Percentiles rank a stretch among this genome's conserved stretches.
These are phyloP conservation scores for Caenorhabditis afra DNA, from an alignment of 2,888 invertebrate species.

Conservation along the genomic window DNA sequence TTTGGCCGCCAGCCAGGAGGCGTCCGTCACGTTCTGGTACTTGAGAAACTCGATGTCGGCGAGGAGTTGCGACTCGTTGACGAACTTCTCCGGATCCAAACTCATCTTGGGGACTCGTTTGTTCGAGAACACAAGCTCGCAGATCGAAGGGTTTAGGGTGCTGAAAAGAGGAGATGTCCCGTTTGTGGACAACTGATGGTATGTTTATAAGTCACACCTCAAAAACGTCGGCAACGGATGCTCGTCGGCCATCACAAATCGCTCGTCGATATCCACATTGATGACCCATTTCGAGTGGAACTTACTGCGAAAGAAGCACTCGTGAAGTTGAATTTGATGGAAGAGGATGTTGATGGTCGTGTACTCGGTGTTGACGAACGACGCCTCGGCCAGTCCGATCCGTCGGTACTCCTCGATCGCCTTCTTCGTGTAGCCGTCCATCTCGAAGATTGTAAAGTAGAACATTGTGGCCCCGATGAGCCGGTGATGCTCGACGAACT, in stretches of 20 bases:
- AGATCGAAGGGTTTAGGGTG: not conserved
- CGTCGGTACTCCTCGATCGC: slow-evolving; percentile 1
- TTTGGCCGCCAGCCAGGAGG: not conserved
- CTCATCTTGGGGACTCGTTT: slow-evolving; percentile 8
- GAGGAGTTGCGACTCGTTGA: not conserved
- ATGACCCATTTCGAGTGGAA: slow-evolving; percentile 34
- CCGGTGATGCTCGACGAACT: slow-evolving; percentile 13
- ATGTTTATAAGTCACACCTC: no score
- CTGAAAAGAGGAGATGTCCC: not conserved
- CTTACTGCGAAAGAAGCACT: slow-evolving; percentile 27
- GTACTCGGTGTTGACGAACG: slow-evolving; percentile 7
- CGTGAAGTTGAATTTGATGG: slow-evolving; percentile 14
- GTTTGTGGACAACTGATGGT: no score
- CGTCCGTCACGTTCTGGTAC: not conserved
- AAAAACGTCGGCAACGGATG: not conserved
- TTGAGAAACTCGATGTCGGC: slow-evolving; percentile 1
- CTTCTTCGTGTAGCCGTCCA: slow-evolving; percentile 10
- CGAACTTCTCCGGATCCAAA: not conserved
- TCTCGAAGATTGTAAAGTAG: slow-evolving; percentile 6
- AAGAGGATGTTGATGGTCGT: not conserved
- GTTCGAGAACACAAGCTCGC: slow-evolving; percentile 12
- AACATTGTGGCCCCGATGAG: slow-evolving; percentile 12
- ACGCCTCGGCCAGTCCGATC: slow-evolving; percentile 6
- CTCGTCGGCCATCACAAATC: not conserved
- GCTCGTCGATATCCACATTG: slow-evolving; percentile 26